phyloP scores from a whole-genome alignment of 2,888 invertebrate genomes.

The Odontothrips loti region DNA sequence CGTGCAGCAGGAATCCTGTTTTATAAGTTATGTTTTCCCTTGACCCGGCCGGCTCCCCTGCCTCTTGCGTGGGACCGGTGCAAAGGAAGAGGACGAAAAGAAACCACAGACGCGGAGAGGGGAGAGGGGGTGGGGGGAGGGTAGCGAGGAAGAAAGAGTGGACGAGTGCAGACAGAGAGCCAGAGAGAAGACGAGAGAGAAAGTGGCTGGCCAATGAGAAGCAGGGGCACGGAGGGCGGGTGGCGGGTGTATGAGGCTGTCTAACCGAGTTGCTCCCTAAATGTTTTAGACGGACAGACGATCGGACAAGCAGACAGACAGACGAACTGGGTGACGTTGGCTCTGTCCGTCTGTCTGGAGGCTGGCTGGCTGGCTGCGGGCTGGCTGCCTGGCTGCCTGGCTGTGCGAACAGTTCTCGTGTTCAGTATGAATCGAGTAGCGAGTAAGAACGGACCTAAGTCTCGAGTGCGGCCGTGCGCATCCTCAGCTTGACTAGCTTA shows the following conservation, averaged over 20 bases:
- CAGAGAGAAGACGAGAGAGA: constrained; percentile 33
- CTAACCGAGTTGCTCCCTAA: not conserved
- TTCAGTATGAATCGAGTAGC: constrained; percentile 11
- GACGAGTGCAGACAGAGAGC: constrained; percentile 30
- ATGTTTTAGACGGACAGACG: not conserved
- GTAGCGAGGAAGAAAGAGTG: constrained; percentile 32
- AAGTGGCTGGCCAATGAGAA: not conserved
- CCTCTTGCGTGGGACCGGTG: not conserved
- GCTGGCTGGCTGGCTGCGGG: too few relatives aligned
- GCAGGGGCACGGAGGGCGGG: not conserved
- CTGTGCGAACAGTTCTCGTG: not conserved
- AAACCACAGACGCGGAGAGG: not conserved
- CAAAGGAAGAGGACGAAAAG: constrained; percentile 10
- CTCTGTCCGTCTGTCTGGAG: not conserved
- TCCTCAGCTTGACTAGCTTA: too few relatives aligned
- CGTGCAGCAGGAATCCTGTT: not conserved
- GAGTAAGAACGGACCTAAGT: not conserved
- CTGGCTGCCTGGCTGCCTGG: not conserved
- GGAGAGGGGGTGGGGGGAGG: not conserved
- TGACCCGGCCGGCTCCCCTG: not conserved
- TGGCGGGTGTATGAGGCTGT: not conserved
- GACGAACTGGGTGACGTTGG: not conserved
- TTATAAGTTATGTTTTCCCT: not conserved
- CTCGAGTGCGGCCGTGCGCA: not conserved
- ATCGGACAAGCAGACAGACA: too few relatives aligned